Percentiles rank a stretch among this genome's conserved stretches.
Conservation (phyloP, 2,113 vertebrate species). For the Neoarius graeffei region DNA sequence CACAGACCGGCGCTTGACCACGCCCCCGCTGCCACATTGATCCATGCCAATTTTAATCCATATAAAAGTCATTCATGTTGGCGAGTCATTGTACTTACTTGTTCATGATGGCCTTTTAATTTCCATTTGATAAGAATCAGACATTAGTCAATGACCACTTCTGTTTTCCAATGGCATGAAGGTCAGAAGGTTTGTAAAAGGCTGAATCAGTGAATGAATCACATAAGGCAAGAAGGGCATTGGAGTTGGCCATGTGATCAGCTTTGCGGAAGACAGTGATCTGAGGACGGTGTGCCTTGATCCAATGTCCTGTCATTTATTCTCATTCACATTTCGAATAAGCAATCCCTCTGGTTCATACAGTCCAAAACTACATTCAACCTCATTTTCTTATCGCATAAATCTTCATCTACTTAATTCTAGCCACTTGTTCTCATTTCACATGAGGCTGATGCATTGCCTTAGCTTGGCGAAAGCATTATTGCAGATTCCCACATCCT, state of each 20-base stretch:
- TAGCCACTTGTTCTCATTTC: neutral
- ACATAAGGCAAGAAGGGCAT: neutral
- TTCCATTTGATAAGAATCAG: slow-evolving; percentile 2
- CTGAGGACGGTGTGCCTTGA: neutral
- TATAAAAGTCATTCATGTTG: neutral
- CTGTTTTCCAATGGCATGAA: neutral
- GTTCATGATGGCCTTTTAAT: neutral
- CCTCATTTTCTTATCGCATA: neutral
- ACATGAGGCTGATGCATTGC: neutral
- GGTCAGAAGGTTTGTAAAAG: neutral
- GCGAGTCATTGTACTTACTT: neutral
- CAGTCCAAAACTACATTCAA: neutral
- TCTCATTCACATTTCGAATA: neutral
- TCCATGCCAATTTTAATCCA: neutral
- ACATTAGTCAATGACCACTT: neutral
- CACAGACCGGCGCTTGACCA: too few relatives aligned
- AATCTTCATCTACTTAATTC: neutral
- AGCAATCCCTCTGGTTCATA: neutral
- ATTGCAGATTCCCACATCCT: slow-evolving; percentile 33
- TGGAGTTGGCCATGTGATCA: neutral
- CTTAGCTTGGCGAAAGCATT: neutral
- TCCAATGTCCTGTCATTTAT: neutral
- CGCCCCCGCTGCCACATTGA: neutral
- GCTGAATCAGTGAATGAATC: neutral
- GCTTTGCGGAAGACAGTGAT: too few relatives aligned